These are phyloP conservation scores for Steinernema khuongi DNA, from an alignment of 1,140 invertebrate species.

Conservation along the genomic window DNA sequence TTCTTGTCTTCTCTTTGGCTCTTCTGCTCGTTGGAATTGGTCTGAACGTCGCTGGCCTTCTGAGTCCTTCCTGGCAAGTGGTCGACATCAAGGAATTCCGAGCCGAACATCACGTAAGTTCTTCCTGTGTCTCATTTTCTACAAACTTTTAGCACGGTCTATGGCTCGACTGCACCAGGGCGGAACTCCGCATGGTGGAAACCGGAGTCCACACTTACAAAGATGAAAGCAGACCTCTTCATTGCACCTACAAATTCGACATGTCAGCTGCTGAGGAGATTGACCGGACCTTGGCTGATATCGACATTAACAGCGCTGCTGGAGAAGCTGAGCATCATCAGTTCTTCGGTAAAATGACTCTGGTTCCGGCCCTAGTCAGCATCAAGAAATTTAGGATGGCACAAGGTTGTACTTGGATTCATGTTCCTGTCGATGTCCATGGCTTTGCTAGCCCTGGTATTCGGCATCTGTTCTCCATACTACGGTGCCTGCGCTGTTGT, in stretches of 20 bases:
- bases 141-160: conserved; percentile 51
- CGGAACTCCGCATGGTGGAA: conserved; percentile 32
- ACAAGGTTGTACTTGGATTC: conserved; percentile 52
- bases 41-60: conserved; percentile 44
- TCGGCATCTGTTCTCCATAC: conserved; percentile 55
- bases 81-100: conserved; percentile 57
- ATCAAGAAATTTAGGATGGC: conserved; percentile 46
- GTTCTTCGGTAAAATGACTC: conserved; percentile 44
- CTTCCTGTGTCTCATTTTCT: conserved; percentile 14
- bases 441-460: conserved; percentile 40
- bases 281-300: conserved; percentile 49
- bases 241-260: conserved; percentile 58
- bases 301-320: conserved; percentile 52
- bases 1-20: conserved; percentile 43
- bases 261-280: conserved; percentile 43
- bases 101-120: conserved; percentile 53
- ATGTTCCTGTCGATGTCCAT: conserved; percentile 48
- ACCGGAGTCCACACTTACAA: conserved; percentile 21
- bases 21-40: conserved; percentile 46
- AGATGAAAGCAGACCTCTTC: conserved; percentile 46
- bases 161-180: conserved; percentile 53
- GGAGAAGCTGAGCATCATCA: conserved; percentile 58
- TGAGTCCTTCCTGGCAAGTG: conserved; percentile 56
- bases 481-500: conserved; percentile 47
- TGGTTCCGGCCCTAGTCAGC: conserved; percentile 15